Percentiles rank a stretch among this genome's conserved stretches.
Conservation (phyloP, 2,797 vertebrate genomes). For the Odontamblyopus lacepedii region DNA sequence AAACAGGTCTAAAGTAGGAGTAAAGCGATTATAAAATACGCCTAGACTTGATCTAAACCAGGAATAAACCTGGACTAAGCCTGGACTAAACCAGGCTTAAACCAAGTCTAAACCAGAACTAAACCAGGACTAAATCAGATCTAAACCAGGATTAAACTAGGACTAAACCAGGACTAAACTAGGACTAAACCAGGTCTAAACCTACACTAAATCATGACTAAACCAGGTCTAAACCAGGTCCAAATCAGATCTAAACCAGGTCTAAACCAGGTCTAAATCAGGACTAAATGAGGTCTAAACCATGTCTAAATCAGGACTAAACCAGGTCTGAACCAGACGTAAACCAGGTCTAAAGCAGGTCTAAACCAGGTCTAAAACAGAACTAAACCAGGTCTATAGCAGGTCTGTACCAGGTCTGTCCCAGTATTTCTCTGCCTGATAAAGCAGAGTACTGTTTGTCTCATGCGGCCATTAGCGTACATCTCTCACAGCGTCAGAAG, state of each 20-base stretch:
- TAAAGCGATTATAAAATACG: not conserved
- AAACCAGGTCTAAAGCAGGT: not conserved
- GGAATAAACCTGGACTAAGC: not conserved
- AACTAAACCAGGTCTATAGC: too few species aligned
- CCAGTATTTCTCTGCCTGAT: too few species aligned
- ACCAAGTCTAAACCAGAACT: not conserved
- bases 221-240: not conserved
- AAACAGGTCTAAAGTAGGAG: not conserved
- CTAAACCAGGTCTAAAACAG: not conserved
- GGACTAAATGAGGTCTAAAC: not conserved
- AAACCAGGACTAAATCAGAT: not conserved
- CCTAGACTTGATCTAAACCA: not conserved
- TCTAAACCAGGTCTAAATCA: not conserved
- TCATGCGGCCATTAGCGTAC: constrained; percentile 62
- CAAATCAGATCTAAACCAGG: not conserved
- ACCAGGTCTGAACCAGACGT: not conserved
- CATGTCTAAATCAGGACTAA: not conserved
- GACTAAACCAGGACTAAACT: not conserved
- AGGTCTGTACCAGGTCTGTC: not conserved
- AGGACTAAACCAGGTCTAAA: not conserved
- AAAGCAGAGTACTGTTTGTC: not conserved
- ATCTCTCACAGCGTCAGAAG: constrained; percentile 73
- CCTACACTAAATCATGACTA: not conserved
- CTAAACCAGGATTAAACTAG: not conserved
- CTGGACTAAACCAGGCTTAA: not conserved